Percentiles rank a stretch among this genome's conserved stretches.
phyloP scores from a whole-genome alignment of 2,797 vertebrate genomes.

The Chelon labrosus region DNA sequence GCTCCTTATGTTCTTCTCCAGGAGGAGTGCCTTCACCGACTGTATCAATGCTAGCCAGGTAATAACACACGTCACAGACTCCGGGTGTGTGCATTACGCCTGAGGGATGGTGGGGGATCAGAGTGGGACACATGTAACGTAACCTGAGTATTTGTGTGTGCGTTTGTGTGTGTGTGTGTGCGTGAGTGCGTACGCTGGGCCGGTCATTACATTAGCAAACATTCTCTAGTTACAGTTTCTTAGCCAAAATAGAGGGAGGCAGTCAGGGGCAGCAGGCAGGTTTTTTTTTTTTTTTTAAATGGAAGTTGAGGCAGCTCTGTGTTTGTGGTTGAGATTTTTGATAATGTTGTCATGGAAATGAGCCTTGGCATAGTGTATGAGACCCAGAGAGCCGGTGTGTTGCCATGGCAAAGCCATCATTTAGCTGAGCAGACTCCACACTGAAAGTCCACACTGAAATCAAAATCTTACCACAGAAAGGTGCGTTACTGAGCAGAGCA shows the following conservation, averaged over 20 bases:
- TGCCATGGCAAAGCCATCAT: slow-evolving; percentile 72
- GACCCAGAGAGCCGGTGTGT: slow-evolving; percentile 60
- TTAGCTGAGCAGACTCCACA: slow-evolving; percentile 39
- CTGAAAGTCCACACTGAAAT: slow-evolving; percentile 38
- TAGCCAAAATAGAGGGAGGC: slow-evolving; percentile 30
- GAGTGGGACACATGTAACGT: slow-evolving; percentile 60
- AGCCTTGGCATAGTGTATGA: slow-evolving; percentile 51
- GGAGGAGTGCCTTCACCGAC: slow-evolving; percentile 95
- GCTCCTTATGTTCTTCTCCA: slow-evolving; percentile 94
- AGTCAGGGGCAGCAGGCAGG: slow-evolving; percentile 25
- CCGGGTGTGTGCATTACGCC: slow-evolving; percentile 24
- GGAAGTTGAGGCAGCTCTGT: slow-evolving; percentile 45
- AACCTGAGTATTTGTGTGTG: slow-evolving; percentile 56
- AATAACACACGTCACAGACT: slow-evolving; percentile 79
- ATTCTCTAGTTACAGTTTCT: slow-evolving; percentile 62
- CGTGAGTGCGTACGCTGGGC: not conserved
- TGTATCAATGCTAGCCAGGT: slow-evolving; percentile 96
- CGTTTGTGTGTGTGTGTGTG: slow-evolving; percentile 30
- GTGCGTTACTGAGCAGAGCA: slow-evolving; percentile 18
- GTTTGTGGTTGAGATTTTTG: slow-evolving; percentile 67
- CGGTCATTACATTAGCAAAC: slow-evolving; percentile 42
- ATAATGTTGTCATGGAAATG: slow-evolving; percentile 79
- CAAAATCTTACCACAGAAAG: slow-evolving; percentile 13
- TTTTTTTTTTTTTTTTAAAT: slow-evolving; percentile 12
- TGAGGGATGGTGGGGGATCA: slow-evolving; percentile 47